Evolutionary conservation across 2,888 invertebrate genomes (phyloP).

Genomic region (Morpho helenor): DNA sequence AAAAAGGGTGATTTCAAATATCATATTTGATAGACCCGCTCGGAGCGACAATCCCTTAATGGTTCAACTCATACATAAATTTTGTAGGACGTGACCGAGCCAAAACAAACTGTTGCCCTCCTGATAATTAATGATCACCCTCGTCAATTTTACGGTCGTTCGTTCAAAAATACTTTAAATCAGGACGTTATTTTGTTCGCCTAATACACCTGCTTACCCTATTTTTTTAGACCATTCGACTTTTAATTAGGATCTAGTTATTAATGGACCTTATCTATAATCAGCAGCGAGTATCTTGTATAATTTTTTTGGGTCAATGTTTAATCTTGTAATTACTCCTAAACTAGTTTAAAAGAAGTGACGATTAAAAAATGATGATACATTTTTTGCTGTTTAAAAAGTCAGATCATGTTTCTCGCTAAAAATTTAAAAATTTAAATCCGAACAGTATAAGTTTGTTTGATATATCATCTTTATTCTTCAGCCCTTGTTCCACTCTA

Average conservation of each 20-base stretch:
- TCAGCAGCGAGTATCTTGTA: conserved; percentile 2
- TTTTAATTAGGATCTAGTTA: conserved; percentile 22
- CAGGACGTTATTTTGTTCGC: conserved; percentile 30
- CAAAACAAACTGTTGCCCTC: conserved; percentile 68
- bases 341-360: too few relatives aligned
- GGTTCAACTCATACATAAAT: conserved; percentile 70
- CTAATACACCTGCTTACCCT: conserved; percentile 51
- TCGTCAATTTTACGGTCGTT: conserved; percentile 70
- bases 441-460: too few relatives aligned
- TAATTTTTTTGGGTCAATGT: not conserved
- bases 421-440: too few relatives aligned
- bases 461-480: too few relatives aligned
- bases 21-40: conserved; percentile 37
- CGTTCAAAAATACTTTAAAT: conserved; percentile 56
- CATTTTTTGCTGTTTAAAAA: too few relatives aligned
- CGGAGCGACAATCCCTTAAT: conserved; percentile 68
- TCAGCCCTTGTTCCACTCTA: too few relatives aligned
- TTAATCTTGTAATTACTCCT: not conserved
- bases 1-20: conserved; percentile 12
- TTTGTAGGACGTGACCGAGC: conserved; percentile 62
- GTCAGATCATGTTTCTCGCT: too few relatives aligned
- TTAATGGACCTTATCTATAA: conserved; percentile 11
- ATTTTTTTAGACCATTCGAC: conserved; percentile 20
- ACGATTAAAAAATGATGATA: too few relatives aligned
- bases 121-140: conserved; percentile 70